phyloP scores from a whole-genome alignment of 64 coral and sea anemone species.

The Platygyra sinensis region DNA sequence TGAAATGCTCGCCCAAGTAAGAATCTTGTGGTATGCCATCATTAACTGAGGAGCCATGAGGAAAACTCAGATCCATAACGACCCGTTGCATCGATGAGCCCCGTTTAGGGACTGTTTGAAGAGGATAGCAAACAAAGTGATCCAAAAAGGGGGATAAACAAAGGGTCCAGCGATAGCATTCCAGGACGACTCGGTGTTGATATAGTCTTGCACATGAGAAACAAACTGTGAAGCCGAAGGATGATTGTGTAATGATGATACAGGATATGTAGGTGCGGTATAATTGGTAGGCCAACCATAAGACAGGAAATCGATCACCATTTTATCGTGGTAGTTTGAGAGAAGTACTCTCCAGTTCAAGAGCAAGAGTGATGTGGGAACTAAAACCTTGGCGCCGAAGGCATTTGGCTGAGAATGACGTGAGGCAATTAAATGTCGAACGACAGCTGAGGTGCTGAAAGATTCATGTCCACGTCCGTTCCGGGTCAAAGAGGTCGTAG shows the following conservation, averaged over 20 bases:
- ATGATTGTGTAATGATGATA: conserved; percentile 26
- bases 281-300: conserved; percentile 35
- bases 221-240: conserved; percentile 9
- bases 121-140: conserved; percentile 19
- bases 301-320: background rate
- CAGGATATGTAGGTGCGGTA: background rate
- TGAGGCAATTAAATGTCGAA: conserved; percentile 15
- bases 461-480: background rate
- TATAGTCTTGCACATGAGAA: conserved; percentile 9
- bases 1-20: conserved; percentile 1
- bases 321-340: background rate
- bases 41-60: background rate
- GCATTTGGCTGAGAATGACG: background rate
- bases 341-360: background rate
- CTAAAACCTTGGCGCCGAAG: conserved; percentile 1
- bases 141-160: background rate
- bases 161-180: conserved; percentile 23
- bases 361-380: background rate
- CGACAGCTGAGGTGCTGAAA: background rate
- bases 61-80: conserved; percentile 41
- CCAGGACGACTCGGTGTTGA: background rate
- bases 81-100: conserved; percentile 4
- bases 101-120: conserved; percentile 34
- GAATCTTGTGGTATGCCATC: background rate
- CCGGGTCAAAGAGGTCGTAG: background rate